Evolutionary conservation across 2,797 vertebrate genomes (phyloP).

Genomic region (Novumbra hubbsi): DNA sequence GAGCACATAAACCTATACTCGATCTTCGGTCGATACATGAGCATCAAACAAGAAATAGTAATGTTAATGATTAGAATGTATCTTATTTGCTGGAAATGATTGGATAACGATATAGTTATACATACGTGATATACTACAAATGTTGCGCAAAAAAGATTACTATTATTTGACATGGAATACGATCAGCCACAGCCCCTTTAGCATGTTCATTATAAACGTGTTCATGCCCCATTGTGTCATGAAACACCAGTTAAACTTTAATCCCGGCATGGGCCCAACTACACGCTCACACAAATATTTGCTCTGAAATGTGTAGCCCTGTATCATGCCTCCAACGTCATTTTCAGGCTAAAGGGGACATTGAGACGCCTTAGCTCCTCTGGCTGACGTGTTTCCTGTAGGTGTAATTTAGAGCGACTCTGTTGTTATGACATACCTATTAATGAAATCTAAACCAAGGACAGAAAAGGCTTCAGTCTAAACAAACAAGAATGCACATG

Average conservation of each 20-base stretch:
- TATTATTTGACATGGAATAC: no score
- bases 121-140: not conserved
- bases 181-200: not conserved
- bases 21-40: no score
- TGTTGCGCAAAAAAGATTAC: not conserved
- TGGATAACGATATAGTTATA: not conserved
- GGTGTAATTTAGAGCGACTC: no score
- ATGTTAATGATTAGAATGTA: no score
- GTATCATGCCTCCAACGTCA: not conserved
- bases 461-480: not conserved
- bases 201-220: slow-evolving; percentile 4
- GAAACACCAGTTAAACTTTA: slow-evolving; percentile 25
- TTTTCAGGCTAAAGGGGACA: not conserved
- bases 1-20: no score
- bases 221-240: not conserved
- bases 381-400: not conserved
- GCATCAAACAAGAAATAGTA: no score
- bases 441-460: not conserved
- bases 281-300: slow-evolving; percentile 9
- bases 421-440: not conserved
- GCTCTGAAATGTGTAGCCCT: not conserved
- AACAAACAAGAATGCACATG: not conserved
- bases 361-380: not conserved
- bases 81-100: not conserved
- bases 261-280: slow-evolving; percentile 16